phyloP scores from a whole-genome alignment of 2,888 invertebrate genomes.

The Ochlodes sylvanus region DNA sequence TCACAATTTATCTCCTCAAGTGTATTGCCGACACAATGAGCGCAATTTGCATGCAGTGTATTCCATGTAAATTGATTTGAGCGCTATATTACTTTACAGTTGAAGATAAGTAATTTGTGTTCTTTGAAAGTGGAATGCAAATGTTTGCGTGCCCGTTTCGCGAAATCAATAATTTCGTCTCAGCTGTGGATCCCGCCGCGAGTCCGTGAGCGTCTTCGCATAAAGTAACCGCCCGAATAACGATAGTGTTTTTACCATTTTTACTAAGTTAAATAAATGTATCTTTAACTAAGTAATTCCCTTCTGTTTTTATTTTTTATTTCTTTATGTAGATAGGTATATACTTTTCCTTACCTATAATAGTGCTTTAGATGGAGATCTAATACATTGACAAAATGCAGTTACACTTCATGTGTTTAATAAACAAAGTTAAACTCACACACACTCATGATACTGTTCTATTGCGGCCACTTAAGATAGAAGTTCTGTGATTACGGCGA shows the following conservation, averaged over 20 bases:
- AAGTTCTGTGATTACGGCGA: too few relatives aligned
- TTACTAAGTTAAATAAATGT: neutral
- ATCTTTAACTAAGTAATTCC: neutral
- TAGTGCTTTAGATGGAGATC: too few relatives aligned
- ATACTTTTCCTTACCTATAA: too few relatives aligned
- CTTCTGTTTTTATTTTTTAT: too few relatives aligned
- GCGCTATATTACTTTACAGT: constrained; percentile 23
- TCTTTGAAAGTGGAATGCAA: constrained; percentile 66
- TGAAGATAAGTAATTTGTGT: constrained; percentile 35
- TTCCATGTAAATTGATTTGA: constrained; percentile 22
- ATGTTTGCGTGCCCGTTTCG: constrained; percentile 68
- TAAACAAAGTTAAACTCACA: too few relatives aligned
- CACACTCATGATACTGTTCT: too few relatives aligned
- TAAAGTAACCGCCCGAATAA: constrained; percentile 9
- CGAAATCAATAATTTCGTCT: constrained; percentile 80
- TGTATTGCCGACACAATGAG: constrained; percentile 4
- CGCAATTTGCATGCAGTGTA: constrained; percentile 10
- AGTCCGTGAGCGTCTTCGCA: constrained; percentile 9
- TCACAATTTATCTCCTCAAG: neutral
- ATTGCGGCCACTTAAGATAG: too few relatives aligned
- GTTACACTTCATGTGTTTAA: too few relatives aligned
- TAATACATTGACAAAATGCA: too few relatives aligned
- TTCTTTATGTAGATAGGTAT: too few relatives aligned
- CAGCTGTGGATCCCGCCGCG: constrained; percentile 48
- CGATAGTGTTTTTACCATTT: neutral